Conservation (phyloP, 2,888 invertebrate species). For the Isotomurus palustris region DNA sequence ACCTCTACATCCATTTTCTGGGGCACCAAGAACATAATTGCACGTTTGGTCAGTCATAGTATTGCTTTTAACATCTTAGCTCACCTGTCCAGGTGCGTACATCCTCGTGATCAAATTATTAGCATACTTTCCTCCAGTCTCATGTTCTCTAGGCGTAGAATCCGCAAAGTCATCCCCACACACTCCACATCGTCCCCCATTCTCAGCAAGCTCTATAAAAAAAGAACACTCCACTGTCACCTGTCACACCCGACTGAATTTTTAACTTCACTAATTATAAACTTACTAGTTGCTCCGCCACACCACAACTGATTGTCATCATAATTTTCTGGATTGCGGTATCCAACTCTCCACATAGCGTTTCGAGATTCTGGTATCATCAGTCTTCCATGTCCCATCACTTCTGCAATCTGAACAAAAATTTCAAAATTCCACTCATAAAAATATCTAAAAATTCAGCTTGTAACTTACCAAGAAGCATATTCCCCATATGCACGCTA, state of each 20-base stretch:
- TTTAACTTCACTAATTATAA: too few relatives aligned
- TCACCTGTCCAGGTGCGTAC: constrained; percentile 76
- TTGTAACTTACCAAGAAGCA: too few relatives aligned
- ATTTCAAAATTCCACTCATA: background rate
- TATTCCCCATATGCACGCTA: too few relatives aligned
- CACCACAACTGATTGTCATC: constrained; percentile 92
- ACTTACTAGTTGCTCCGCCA: constrained; percentile 75
- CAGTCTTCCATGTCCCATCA: constrained; percentile 71
- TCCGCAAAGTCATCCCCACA: constrained; percentile 82
- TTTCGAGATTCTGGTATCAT: constrained; percentile 90
- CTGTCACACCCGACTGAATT: background rate
- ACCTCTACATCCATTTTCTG: constrained; percentile 80
- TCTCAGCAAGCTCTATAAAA: constrained; percentile 23
- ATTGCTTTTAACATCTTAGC: background rate
- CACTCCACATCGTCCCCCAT: constrained; percentile 72
- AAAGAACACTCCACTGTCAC: background rate
- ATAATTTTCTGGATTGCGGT: constrained; percentile 86
- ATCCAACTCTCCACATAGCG: constrained; percentile 92
- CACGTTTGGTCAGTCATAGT: background rate
- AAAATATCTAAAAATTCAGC: too few relatives aligned
- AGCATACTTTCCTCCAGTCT: constrained; percentile 79
- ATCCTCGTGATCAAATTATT: constrained; percentile 77
- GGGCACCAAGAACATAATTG: constrained; percentile 31
- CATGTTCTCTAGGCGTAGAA: constrained; percentile 73
- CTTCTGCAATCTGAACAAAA: constrained; percentile 51